Evolutionary conservation across 2,113 vertebrate species (phyloP).

Genomic region (Cynocephalus volans): DNA sequence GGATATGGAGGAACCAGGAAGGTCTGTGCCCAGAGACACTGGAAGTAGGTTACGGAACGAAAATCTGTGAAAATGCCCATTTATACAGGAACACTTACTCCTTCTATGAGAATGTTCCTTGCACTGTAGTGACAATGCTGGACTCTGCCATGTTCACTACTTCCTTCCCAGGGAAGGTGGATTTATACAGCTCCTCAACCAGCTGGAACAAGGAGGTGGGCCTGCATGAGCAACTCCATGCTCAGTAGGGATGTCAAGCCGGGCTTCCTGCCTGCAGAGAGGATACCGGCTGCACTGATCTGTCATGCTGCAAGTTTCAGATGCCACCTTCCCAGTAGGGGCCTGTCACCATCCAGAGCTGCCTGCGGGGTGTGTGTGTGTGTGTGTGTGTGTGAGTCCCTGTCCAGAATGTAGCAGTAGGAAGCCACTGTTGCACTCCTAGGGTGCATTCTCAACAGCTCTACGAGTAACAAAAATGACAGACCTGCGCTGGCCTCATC

Average conservation of each 20-base stretch:
- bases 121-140: not conserved
- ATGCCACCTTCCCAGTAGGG: not conserved
- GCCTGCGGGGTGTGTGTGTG: not conserved
- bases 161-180: not conserved
- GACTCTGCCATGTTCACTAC: not conserved
- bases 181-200: not conserved
- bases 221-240: rapidly evolving
- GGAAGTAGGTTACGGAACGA: not conserved
- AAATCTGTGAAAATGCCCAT: not conserved
- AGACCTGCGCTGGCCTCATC: not conserved
- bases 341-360: not conserved
- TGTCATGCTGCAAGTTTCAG: not conserved
- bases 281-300: not conserved
- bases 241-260: not conserved
- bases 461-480: not conserved
- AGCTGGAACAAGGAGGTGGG: no score
- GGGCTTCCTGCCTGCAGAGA: not conserved
- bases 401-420: not conserved
- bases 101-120: not conserved
- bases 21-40: not conserved
- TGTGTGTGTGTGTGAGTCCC: no score
- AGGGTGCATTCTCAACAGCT: not conserved
- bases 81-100: not conserved
- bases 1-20: not conserved
- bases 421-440: not conserved